These are phyloP conservation scores for Irena cyanogastra DNA, from an alignment of 2,113 vertebrate species.

Conservation along the genomic window DNA sequence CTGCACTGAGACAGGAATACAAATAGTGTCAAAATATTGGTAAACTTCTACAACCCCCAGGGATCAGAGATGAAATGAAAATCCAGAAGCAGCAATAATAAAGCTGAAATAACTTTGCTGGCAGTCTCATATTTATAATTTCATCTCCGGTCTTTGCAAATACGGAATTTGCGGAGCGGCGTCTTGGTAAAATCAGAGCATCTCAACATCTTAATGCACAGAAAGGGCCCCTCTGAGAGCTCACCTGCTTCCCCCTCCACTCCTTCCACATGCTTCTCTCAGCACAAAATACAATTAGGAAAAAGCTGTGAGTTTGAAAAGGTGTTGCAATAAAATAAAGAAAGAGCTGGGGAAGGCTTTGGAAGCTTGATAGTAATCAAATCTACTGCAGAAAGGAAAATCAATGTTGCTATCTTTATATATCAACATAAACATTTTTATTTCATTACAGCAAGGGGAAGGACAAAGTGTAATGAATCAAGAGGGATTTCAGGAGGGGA, in stretches of 20 bases:
- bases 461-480: slow-evolving; percentile 54
- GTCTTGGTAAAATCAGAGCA: background rate
- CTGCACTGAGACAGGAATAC: background rate
- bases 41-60: background rate
- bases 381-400: slow-evolving; percentile 59
- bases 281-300: slow-evolving; percentile 61
- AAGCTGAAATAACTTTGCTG: background rate
- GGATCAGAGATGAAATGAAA: background rate
- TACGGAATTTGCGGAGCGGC: background rate
- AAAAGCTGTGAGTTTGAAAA: slow-evolving; percentile 30
- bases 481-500: slow-evolving; percentile 1
- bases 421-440: slow-evolving; percentile 66
- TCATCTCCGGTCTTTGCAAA: background rate
- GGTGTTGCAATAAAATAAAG: slow-evolving; percentile 41
- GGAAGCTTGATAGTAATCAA: slow-evolving; percentile 61
- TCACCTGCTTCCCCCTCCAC: slow-evolving; percentile 29
- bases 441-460: slow-evolving; percentile 49
- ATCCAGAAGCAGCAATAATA: background rate
- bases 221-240: slow-evolving; percentile 17
- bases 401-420: slow-evolving; percentile 64
- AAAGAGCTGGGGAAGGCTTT: slow-evolving; percentile 41
- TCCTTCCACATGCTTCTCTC: slow-evolving; percentile 14
- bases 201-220: slow-evolving; percentile 4
- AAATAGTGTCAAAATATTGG: background rate
- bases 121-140: slow-evolving; percentile 25